Conservation (phyloP, 2,888 invertebrate species). For the Apotomis turbidana region DNA sequence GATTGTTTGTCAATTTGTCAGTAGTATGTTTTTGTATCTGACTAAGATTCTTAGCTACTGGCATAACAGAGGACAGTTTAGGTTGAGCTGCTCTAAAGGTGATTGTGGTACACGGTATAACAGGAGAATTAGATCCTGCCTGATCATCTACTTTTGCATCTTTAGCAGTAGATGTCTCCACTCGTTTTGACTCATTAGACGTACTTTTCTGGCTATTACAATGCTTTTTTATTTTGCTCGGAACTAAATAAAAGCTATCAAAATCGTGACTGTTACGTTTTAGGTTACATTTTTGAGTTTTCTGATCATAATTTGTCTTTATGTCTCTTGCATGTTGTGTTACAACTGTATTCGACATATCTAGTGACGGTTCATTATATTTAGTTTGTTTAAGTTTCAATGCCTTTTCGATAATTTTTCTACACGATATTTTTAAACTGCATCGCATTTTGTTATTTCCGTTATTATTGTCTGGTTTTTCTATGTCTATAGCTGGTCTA, state of each 20-base stretch:
- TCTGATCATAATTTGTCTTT: background rate
- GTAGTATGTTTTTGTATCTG: background rate
- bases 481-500: background rate
- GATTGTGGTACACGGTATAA: conserved; percentile 8
- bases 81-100: background rate
- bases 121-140: conserved; percentile 13
- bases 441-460: background rate
- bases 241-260: background rate
- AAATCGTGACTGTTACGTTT: conserved; percentile 1
- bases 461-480: conserved; percentile 1
- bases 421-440: conserved; percentile 29
- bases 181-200: conserved; percentile 2
- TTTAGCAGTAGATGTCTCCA: background rate
- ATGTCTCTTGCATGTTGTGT: background rate
- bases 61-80: background rate
- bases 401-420: conserved; percentile 8
- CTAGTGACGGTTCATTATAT: background rate
- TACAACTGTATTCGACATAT: background rate
- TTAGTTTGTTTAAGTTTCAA: conserved; percentile 24
- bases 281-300: conserved; percentile 7
- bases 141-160: background rate
- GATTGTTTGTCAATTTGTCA: background rate
- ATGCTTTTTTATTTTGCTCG: background rate
- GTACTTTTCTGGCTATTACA: background rate
- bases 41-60: background rate